These are phyloP conservation scores for cattle (Bos taurus) DNA, from an alignment of 2,113 vertebrate species.

Conservation along the genomic window ARS-UCD2.0 NC_037333.1:94925001-94925500, in stretches of 20 bases:
- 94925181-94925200: neutral
- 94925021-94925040: neutral
- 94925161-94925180: neutral
- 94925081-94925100: neutral
- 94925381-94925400: neutral
- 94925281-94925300: neutral
- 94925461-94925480: neutral
- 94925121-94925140: neutral
- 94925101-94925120: neutral
- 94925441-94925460: neutral
- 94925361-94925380: neutral
- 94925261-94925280: neutral
- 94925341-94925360: neutral
- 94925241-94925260: neutral
- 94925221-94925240: neutral
- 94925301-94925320: neutral
- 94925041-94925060: neutral
- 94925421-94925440: neutral
- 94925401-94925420: neutral
- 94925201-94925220: neutral
- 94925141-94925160: neutral
- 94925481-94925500: neutral
- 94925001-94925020: neutral
- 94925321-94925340: neutral
- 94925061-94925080: neutral